Conservation (phyloP, 2,113 vertebrate genomes). For the Gorsachius goisagi region DNA sequence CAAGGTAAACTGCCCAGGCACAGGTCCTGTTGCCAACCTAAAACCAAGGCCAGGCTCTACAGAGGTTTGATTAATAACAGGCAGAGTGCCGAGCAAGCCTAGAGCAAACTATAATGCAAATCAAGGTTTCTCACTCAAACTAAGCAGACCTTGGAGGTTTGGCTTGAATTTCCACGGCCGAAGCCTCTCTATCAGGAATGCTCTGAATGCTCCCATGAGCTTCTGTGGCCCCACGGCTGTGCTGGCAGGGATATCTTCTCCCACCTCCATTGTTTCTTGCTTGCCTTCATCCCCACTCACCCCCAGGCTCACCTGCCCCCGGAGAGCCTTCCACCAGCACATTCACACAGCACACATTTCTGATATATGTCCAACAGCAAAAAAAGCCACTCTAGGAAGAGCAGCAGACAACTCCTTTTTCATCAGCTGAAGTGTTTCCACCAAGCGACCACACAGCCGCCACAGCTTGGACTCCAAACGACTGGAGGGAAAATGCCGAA, state of each 20-base stretch:
- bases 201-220: background rate
- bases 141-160: background rate
- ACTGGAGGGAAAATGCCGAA: background rate
- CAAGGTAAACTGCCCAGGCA: background rate
- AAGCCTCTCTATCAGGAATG: background rate
- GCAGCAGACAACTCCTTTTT: background rate
- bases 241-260: background rate
- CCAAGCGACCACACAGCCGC: background rate
- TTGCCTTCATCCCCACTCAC: background rate
- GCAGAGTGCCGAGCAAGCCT: background rate
- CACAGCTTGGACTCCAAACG: background rate
- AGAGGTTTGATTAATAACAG: background rate
- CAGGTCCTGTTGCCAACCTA: background rate
- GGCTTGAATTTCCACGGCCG: background rate
- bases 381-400: background rate
- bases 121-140: background rate
- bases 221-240: background rate
- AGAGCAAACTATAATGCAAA: background rate
- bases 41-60: background rate
- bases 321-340: background rate
- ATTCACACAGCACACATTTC: fast-evolving
- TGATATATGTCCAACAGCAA: background rate
- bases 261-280: background rate
- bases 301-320: background rate
- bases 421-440: background rate